Conservation (phyloP, 1,140 invertebrate species). For the Eumeta japonica region DNA sequence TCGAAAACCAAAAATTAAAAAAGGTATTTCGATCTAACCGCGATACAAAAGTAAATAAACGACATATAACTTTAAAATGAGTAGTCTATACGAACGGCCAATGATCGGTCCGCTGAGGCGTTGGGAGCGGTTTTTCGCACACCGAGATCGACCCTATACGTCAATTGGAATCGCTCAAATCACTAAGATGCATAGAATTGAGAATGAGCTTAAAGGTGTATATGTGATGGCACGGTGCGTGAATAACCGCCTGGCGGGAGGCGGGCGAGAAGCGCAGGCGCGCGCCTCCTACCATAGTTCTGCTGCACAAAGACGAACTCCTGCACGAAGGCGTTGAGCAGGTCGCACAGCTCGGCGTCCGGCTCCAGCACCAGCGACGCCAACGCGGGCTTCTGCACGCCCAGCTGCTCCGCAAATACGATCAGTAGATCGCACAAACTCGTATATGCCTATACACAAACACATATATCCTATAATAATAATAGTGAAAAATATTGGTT, state of each 20-base stretch:
- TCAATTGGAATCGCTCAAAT: no score
- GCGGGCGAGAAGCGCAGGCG: not conserved
- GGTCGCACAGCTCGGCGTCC: conserved; percentile 73
- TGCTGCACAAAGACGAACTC: conserved; percentile 90
- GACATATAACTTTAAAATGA: no score
- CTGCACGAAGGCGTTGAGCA: conserved; percentile 90
- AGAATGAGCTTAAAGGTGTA: not conserved
- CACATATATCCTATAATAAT: no score
- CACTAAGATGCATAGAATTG: not conserved
- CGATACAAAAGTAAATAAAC: no score
- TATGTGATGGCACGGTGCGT: not conserved
- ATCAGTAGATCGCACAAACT: conserved; percentile 93
- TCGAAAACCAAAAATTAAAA: no score
- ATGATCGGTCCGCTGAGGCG: no score
- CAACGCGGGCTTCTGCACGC: conserved; percentile 57
- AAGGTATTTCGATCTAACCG: no score
- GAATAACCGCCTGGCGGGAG: no score
- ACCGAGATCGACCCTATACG: no score
- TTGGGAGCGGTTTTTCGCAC: no score
- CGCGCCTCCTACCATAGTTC: conserved; percentile 68
- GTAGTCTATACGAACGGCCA: no score
- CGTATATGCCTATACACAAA: conserved; percentile 85
- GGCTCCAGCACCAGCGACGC: conserved; percentile 80
- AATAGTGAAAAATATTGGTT: no score
- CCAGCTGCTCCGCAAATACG: conserved; percentile 89